These are phyloP conservation scores for Falco novaeseelandiae DNA, from an alignment of 2,797 vertebrate genomes.

Conservation along the genomic window DNA sequence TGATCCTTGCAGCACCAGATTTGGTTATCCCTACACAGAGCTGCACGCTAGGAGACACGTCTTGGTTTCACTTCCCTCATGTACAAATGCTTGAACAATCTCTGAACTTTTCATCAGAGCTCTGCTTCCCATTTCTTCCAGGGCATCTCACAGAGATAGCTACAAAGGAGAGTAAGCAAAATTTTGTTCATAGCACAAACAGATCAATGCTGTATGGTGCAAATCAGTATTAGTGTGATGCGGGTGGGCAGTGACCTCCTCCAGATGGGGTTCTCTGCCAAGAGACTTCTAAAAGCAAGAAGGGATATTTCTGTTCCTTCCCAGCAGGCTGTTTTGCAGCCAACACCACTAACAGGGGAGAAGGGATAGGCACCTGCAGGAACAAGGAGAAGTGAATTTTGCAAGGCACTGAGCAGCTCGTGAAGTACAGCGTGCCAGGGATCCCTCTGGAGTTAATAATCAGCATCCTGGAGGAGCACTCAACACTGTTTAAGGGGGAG, in stretches of 20 bases:
- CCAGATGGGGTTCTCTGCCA: neutral
- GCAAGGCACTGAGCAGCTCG: neutral
- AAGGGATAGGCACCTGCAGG: neutral
- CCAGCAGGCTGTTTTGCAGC: neutral
- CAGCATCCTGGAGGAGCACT: neutral
- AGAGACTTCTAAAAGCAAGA: neutral
- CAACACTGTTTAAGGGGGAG: neutral
- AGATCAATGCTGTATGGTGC: rapidly evolving
- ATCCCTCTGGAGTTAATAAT: neutral
- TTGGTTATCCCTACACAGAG: neutral
- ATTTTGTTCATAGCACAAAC: rapidly evolving
- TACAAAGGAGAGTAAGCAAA: neutral
- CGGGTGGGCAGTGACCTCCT: neutral
- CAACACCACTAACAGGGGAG: neutral
- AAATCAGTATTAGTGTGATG: neutral
- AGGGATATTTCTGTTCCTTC: neutral
- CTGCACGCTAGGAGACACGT: rapidly evolving
- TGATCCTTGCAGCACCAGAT: neutral
- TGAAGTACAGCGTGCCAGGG: rapidly evolving
- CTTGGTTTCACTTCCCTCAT: rapidly evolving
- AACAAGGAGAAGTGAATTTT: neutral
- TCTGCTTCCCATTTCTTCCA: neutral
- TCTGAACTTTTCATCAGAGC: neutral
- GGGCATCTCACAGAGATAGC: neutral
- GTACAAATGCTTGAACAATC: rapidly evolving